Percentiles rank a stretch among this genome's conserved stretches.
Evolutionary conservation across 2,797 vertebrate genomes (phyloP).

Genomic region (Valencia hispanica): DNA sequence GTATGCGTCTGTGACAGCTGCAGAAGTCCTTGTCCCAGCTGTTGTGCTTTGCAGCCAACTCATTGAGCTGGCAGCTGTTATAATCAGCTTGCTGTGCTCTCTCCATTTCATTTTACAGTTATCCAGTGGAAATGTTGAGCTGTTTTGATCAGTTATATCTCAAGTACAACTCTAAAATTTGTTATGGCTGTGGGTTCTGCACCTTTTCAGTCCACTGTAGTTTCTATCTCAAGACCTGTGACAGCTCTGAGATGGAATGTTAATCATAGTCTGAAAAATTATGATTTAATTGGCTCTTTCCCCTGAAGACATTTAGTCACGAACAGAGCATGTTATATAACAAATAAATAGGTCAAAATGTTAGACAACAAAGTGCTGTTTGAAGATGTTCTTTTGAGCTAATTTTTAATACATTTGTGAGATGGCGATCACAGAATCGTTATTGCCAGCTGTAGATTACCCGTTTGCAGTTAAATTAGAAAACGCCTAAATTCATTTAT

Average conservation of each 20-base stretch:
- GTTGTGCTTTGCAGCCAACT: conserved; percentile 65
- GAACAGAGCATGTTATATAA: conserved; percentile 52
- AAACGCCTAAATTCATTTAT: not conserved
- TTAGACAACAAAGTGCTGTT: conserved; percentile 43
- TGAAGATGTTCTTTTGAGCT: conserved; percentile 17
- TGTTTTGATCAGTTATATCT: conserved; percentile 21
- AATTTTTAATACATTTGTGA: not conserved
- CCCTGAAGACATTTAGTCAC: conserved; percentile 46
- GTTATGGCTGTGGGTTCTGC: conserved; percentile 12
- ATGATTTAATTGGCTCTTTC: conserved; percentile 45
- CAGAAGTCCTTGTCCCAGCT: conserved; percentile 63
- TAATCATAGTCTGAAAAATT: conserved; percentile 45
- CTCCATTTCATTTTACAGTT: conserved; percentile 43
- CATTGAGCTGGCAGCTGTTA: conserved; percentile 63
- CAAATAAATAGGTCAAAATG: conserved; percentile 47
- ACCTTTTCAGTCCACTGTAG: conserved; percentile 23
- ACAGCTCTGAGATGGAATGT: conserved; percentile 26
- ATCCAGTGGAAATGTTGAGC: conserved; percentile 27
- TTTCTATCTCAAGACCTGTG: conserved; percentile 13
- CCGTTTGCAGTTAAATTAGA: not conserved
- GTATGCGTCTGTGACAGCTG: conserved; percentile 57
- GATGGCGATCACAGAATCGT: not conserved
- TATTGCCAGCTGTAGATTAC: not conserved
- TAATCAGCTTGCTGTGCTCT: conserved; percentile 49
- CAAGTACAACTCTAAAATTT: conserved; percentile 32